These are phyloP conservation scores for Plagodis pulveraria DNA, from an alignment of 2,888 invertebrate genomes.

Conservation along the genomic window DNA sequence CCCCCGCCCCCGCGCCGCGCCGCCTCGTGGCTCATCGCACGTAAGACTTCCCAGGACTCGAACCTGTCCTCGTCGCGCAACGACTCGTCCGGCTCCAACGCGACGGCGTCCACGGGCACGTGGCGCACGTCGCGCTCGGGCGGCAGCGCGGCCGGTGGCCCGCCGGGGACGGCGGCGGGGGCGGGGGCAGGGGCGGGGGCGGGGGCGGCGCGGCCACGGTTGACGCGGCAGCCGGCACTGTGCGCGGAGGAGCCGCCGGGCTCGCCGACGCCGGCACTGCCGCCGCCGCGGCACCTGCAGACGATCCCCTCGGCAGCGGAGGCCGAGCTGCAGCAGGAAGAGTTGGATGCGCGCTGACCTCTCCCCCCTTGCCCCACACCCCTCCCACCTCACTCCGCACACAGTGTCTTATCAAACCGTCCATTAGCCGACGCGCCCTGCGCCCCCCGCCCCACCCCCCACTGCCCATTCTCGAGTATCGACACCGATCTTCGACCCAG, in stretches of 20 bases:
- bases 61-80: slow-evolving; percentile 95
- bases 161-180: slow-evolving; percentile 79
- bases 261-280: slow-evolving; percentile 43
- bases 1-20: slow-evolving; percentile 93
- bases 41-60: slow-evolving; percentile 96
- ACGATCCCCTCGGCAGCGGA: slow-evolving; percentile 76
- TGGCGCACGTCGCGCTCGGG: slow-evolving; percentile 95
- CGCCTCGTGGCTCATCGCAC: slow-evolving; percentile 95
- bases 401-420: slow-evolving; percentile 55
- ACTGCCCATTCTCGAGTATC: too few relatives aligned
- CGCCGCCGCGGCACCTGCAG: slow-evolving; percentile 63
- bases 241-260: slow-evolving; percentile 89
- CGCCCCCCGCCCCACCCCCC: slow-evolving; percentile 1
- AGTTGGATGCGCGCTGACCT: slow-evolving; percentile 53
- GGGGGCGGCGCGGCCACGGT: slow-evolving; percentile 88
- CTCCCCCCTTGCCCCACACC: slow-evolving; percentile 16
- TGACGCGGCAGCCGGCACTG: slow-evolving; percentile 92
- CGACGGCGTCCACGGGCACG: slow-evolving; percentile 95
- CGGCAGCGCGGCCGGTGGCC: slow-evolving; percentile 88
- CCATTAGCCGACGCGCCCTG: slow-evolving; percentile 42
- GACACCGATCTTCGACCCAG: background rate
- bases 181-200: slow-evolving; percentile 88
- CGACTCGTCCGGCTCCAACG: slow-evolving; percentile 95
- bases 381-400: slow-evolving; percentile 5
- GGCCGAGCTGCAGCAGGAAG: slow-evolving; percentile 63